Evolutionary conservation across 1,140 invertebrate species (phyloP).

Genomic region (Drosophila orena): DNA sequence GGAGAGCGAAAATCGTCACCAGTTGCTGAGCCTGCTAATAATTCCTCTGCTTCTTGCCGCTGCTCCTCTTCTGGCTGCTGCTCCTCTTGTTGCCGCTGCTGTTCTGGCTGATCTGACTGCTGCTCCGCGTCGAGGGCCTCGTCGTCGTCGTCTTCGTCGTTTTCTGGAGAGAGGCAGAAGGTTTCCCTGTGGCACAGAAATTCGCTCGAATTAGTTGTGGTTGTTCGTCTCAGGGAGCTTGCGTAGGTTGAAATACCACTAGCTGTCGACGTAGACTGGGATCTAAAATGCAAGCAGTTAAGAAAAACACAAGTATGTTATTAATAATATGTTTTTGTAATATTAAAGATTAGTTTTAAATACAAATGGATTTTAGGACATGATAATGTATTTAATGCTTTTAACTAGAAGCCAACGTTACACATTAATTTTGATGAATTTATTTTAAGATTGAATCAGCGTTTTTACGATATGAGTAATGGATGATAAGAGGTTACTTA

Average conservation of each 20-base stretch:
- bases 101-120: slow-evolving; percentile 11
- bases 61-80: slow-evolving; percentile 12
- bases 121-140: slow-evolving; percentile 41
- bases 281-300: slow-evolving; percentile 49
- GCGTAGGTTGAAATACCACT: slow-evolving; percentile 84
- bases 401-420: too few species aligned
- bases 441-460: background rate
- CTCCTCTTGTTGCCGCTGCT: slow-evolving; percentile 5
- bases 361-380: too few species aligned
- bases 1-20: slow-evolving; percentile 59
- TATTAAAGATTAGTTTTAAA: too few species aligned
- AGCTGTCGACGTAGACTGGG: slow-evolving; percentile 84
- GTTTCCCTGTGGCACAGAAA: slow-evolving; percentile 84
- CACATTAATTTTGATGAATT: background rate
- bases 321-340: background rate
- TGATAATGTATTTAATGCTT: too few species aligned
- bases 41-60: slow-evolving; percentile 29
- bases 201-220: slow-evolving; percentile 84
- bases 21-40: slow-evolving; percentile 35
- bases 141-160: slow-evolving; percentile 62
- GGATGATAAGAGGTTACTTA: background rate
- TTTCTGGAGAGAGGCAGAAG: slow-evolving; percentile 81
- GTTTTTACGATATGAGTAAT: background rate
- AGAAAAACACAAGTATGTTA: background rate
- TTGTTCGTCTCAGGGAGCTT: slow-evolving; percentile 82